phyloP scores from a whole-genome alignment of 2,113 vertebrate species.

The Pycnonotus jocosus region DNA sequence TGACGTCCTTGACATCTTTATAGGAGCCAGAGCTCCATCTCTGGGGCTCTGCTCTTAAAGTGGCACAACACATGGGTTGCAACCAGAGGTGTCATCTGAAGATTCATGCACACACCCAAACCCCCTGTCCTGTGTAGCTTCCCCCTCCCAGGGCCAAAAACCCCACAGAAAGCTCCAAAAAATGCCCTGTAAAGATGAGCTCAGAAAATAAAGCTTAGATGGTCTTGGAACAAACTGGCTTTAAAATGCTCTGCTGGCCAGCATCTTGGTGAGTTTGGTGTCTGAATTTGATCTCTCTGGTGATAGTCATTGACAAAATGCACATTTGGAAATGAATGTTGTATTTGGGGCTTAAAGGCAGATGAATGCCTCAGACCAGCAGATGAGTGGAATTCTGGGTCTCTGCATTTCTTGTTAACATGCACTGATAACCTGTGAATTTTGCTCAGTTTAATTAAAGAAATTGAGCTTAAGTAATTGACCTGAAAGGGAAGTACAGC shows the following conservation, averaged over 20 bases:
- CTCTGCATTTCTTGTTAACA: background rate
- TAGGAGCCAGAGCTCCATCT: background rate
- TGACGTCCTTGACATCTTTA: background rate
- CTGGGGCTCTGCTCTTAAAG: background rate
- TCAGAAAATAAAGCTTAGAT: background rate
- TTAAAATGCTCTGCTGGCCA: background rate
- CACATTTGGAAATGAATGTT: background rate
- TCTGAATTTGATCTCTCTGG: background rate
- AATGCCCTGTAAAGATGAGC: background rate
- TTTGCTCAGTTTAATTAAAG: background rate
- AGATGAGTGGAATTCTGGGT: background rate
- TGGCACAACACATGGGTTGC: rapidly evolving
- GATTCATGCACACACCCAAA: rapidly evolving
- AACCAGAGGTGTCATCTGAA: rapidly evolving
- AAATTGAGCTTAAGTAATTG: background rate
- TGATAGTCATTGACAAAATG: background rate
- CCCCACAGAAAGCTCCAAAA: background rate
- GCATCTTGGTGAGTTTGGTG: rapidly evolving
- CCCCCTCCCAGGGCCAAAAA: background rate
- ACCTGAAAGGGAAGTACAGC: background rate
- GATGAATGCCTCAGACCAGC: background rate
- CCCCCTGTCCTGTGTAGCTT: background rate
- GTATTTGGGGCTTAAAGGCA: background rate
- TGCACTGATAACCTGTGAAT: background rate
- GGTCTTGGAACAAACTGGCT: background rate